These are phyloP conservation scores for Anolis apletophallus DNA, from an alignment of 2,797 vertebrate genomes.

Conservation along the genomic window DNA sequence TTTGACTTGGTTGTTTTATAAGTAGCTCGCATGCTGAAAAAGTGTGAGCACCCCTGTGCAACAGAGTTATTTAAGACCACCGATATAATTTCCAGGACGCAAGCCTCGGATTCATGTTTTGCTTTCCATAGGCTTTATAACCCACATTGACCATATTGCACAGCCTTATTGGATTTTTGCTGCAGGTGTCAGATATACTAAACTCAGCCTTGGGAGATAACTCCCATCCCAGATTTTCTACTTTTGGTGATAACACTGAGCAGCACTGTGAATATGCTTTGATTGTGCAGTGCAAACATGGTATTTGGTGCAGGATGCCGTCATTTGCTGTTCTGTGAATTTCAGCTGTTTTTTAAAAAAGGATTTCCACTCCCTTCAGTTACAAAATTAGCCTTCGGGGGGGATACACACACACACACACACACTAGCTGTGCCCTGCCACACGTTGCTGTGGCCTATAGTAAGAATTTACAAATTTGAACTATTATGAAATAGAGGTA, in stretches of 20 bases:
- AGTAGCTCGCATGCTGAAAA: no score
- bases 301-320: neutral
- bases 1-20: no score
- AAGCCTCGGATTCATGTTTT: no score
- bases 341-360: neutral
- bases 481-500: no score
- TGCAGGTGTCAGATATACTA: neutral
- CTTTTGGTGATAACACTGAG: neutral
- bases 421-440: no score
- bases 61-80: neutral
- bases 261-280: neutral
- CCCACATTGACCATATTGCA: neutral
- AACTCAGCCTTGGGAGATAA: neutral
- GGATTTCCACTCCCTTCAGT: no score
- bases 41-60: no score
- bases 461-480: no score
- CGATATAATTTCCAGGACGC: neutral
- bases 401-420: no score
- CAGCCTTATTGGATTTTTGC: neutral
- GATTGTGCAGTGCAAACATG: neutral
- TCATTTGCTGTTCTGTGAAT: neutral
- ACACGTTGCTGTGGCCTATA: no score
- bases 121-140: neutral
- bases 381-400: neutral
- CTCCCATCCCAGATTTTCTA: neutral